Base-by-base conservation (phyloP, 2,888 invertebrate species). In the Erebia epiphron region DNA sequence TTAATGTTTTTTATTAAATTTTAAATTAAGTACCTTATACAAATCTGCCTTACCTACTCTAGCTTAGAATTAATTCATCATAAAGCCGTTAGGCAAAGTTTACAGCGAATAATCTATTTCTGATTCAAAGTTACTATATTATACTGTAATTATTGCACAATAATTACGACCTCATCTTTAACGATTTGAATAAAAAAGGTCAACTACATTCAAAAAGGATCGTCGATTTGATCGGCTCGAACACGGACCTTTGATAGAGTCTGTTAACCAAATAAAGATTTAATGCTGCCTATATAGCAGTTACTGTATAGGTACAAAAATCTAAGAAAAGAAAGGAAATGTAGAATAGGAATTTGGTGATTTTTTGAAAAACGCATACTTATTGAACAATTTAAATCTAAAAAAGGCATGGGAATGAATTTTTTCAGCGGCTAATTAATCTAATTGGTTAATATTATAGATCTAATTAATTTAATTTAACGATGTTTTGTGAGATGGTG, bases 101-200 rank as follows among this genome's bases (percentile, higher is more conserved):
- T 16, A 49, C 41, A 62, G 14, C 26, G 56, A 58, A 9, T 41
- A 43, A 26, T 60, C 16, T 62, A 67, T 64, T 71, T 65, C 56
- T 50, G 68, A 35, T 73, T 35, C 50, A 69, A 75, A 72, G 71
- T 73, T 75, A 73, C 73, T 35, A 35, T 7, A 73, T 71, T 68
- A 69, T 68, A 60, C 66, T 62, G 61, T 73, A 75, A 75, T 79
- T 76, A 74, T 74, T 74, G 68, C 75, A 76, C 72, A 75, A 78
- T 76, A 75, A 78, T 76, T 76, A 79, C 71, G 61, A 65, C 58
- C 67, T 56, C 66, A 69, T 68, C 73, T 67, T 50, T 66, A 72
- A 63, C 65, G 50, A 35, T 60, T 67, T 66, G 61, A 69, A 73
- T 68, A 68, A 70, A 69, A 73, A 73, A 75, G 76, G 73, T 76